These are phyloP conservation scores for Polypterus senegalus DNA, from an alignment of 2,113 vertebrate genomes.

Conservation along the genomic window DNA sequence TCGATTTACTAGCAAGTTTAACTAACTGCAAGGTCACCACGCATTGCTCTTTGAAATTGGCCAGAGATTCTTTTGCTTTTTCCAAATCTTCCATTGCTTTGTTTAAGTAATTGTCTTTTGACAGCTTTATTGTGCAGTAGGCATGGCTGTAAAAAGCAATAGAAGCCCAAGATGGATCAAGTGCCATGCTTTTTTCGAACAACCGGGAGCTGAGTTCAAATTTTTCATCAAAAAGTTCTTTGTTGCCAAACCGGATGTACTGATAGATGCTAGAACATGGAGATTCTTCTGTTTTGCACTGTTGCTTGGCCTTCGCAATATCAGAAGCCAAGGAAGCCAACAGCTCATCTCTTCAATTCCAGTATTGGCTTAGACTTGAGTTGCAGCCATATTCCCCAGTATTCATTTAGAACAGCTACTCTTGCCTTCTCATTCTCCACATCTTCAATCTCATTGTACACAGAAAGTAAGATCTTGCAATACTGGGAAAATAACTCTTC, in stretches of 20 bases:
- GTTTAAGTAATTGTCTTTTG: background rate
- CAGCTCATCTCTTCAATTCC: conserved; percentile 7
- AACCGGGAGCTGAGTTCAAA: conserved; percentile 3
- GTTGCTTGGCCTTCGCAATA: background rate
- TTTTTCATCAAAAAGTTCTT: background rate
- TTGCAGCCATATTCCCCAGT: conserved; percentile 21
- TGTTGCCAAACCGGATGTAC: conserved; percentile 21
- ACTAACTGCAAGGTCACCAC: conserved; percentile 5
- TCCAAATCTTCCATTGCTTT: conserved; percentile 9
- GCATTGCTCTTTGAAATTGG: conserved; percentile 1
- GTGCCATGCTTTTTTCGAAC: conserved; percentile 13
- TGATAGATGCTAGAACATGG: conserved; percentile 19
- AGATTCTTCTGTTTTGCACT: background rate
- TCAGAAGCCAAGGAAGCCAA: conserved; percentile 5
- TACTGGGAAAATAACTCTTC: conserved; percentile 18
- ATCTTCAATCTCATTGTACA: conserved; percentile 2
- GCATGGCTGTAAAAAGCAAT: conserved; percentile 17
- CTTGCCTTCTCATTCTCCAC: conserved; percentile 1
- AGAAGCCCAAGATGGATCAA: conserved; percentile 5
- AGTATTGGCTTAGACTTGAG: conserved; percentile 14
- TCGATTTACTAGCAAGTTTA: conserved; percentile 1
- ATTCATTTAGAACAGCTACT: conserved; percentile 16
- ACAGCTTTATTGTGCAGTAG: conserved; percentile 6
- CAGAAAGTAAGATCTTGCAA: conserved; percentile 15
- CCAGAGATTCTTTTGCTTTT: conserved; percentile 8